Conservation (phyloP, 2,888 invertebrate species). For the Lycocerus yunnanus region DNA sequence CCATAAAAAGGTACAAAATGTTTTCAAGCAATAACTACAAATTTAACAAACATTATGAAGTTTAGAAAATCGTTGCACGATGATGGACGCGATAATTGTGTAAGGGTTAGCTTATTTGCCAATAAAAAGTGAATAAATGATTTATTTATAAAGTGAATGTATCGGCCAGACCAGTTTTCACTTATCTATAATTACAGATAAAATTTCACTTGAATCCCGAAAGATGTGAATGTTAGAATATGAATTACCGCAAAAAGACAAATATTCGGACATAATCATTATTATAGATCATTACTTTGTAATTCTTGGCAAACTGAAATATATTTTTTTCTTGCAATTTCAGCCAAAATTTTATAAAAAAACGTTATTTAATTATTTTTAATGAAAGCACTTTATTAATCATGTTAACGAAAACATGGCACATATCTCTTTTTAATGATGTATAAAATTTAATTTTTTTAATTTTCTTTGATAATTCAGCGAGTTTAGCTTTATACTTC, state of each 20-base stretch:
- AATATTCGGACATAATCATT: not conserved
- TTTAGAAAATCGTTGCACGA: too few species aligned
- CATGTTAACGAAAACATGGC: not conserved
- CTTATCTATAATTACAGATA: too few species aligned
- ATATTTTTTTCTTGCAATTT: not conserved
- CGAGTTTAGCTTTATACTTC: not conserved
- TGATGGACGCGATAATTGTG: too few species aligned
- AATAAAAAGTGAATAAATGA: too few species aligned
- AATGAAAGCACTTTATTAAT: not conserved
- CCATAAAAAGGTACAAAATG: too few species aligned
- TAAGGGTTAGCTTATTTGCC: too few species aligned
- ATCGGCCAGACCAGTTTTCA: too few species aligned
- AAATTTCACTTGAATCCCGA: too few species aligned
- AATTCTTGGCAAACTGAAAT: not conserved
- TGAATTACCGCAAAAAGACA: not conserved
- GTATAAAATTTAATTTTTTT: not conserved
- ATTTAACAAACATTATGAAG: too few species aligned
- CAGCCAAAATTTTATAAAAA: not conserved
- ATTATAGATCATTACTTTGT: not conserved
- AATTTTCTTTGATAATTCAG: not conserved
- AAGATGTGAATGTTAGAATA: too few species aligned
- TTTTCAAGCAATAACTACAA: too few species aligned
- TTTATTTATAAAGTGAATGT: too few species aligned
- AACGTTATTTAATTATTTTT: not conserved
- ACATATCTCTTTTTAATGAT: not conserved